Evolutionary conservation across 2,113 vertebrate genomes (phyloP), one percentile per base, ranked within the genome.

Genomic region (Addax nasomaculatus): DNA sequence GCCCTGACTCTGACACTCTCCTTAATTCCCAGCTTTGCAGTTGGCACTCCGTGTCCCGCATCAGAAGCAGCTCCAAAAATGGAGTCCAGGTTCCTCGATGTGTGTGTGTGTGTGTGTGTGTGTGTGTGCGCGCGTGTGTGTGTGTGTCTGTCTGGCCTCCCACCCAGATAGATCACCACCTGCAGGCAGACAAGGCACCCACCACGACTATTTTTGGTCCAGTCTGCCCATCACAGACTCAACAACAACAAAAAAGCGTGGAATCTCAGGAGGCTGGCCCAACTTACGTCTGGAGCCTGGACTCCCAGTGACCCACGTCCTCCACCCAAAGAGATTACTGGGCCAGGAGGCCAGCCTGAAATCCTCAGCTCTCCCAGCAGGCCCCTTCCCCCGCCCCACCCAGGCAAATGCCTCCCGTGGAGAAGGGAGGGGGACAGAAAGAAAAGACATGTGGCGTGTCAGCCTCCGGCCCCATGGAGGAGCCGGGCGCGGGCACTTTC

Each of bases 51-150:
- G 11, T 6, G n/a, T 47, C 13, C 67, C 36, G 6, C 1, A 1
- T 45, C 70, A 21, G 70, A 78, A 45, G 62, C 49, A 60, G 83
- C 67, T 78, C 21, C 0, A 53, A 33, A 76, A 16, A 17, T 1
- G 21, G 64, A 17, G 16, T 27, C 53, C 1, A 7, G 39, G n/a
- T 23, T 57, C n/a, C 45, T 78, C 27, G 1, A 16, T 10, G 30
- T 14, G 53, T 17, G 45, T 21, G 21, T 3, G 10, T 6, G 80
- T 7, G n/a, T 0, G 6, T 8, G 17, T 6, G 4, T 1, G 94
- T 5, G 21, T 1, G 15, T 2, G 10, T 6, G n/a, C n/a, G 3
- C 1, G 16, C 1, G 27, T 0, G 27, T 12, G 7, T 2, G 4
- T 5, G 27, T 7, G 7, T 47, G 27, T 11, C 17, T 36, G n/a